Evolutionary conservation across 1,140 invertebrate genomes (phyloP), one percentile per base, ranked within the genome.

Genomic region (Drosophila sturtevanti): DNA sequence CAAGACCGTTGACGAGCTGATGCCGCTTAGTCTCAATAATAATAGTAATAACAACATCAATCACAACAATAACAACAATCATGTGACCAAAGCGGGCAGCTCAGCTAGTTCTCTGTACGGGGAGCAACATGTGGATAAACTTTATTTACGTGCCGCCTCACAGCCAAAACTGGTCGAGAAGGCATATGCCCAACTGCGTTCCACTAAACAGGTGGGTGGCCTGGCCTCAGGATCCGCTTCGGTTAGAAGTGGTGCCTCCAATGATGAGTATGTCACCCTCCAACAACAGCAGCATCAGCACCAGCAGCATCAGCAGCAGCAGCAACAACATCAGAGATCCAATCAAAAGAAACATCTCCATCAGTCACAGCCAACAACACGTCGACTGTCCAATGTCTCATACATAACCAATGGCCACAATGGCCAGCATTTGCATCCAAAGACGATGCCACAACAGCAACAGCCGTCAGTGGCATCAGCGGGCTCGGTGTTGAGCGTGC

Each of bases 51-150:
- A 85, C 21, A 72, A 54, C 18, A 63, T 67, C 10, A 73, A 58
- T 27, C 68, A 59, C 14, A 62, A 68, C 74, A 80, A 80, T 34
- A 76, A 72, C 18, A 77, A 72, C 55, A 70, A 71, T 48, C 70
- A 55, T 2, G 18, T 55, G 31, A 48, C 44, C 9, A 78, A 66
- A n/a, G 35, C 60, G 0, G 68, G 74, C 31, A 86, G 81, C 63
- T 55, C 68, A 3, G 35, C 81, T 0, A 79, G 75, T 9, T 87
- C 82, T 10, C n/a, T 86, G 18, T 87, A 89, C 27, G 86, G 86
- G 0, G 90, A 91, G 44, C 90, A 91, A 44, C 94, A 94, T 81
- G 95, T 96, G 69, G 95, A 96, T 73, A 93, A 93, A 44, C 86
- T 96, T 7, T 96, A 96, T 80, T 91, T 96, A 56, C 70, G 89